Percentiles rank a stretch among this genome's conserved stretches.
Conservation (phyloP, 2,888 invertebrate genomes). For the Lordiphosa andalusiaca region DNA sequence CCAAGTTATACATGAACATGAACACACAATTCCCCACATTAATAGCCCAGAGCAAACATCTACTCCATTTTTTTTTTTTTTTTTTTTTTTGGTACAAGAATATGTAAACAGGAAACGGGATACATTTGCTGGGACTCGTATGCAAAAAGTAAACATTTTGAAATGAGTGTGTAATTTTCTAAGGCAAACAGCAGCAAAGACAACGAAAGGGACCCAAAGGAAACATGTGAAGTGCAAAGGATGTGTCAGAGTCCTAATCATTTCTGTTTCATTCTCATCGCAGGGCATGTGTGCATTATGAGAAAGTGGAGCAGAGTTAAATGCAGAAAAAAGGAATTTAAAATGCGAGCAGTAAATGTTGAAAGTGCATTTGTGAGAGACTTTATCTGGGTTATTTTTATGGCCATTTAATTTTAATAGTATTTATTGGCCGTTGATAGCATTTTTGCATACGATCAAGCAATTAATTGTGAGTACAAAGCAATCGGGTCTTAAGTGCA, state of each 20-base stretch:
- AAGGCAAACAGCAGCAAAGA: constrained; percentile 54
- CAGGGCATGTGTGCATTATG: background rate
- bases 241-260: background rate
- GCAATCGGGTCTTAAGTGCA: constrained; percentile 1
- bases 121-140: constrained; percentile 42
- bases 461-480: constrained; percentile 32
- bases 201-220: constrained; percentile 22
- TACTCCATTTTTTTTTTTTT: constrained; percentile 38
- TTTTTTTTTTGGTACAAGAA: constrained; percentile 17
- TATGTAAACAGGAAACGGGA: constrained; percentile 66
- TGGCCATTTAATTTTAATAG: constrained; percentile 28
- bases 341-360: background rate
- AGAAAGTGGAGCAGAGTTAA: background rate
- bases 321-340: constrained; percentile 5
- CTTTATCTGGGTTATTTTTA: constrained; percentile 32
- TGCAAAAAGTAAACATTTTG: constrained; percentile 63
- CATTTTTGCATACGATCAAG: constrained; percentile 21
- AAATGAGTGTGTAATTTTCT: constrained; percentile 71
- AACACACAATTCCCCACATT: constrained; percentile 13
- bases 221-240: constrained; percentile 30
- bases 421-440: constrained; percentile 20
- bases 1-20: constrained; percentile 31
- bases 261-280: background rate
- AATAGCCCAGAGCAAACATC: constrained; percentile 53
- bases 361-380: background rate